Percentiles rank a stretch among this genome's conserved stretches.
Evolutionary conservation across 2,113 vertebrate genomes (phyloP).

Genomic region (Daubentonia madagascariensis): DNA sequence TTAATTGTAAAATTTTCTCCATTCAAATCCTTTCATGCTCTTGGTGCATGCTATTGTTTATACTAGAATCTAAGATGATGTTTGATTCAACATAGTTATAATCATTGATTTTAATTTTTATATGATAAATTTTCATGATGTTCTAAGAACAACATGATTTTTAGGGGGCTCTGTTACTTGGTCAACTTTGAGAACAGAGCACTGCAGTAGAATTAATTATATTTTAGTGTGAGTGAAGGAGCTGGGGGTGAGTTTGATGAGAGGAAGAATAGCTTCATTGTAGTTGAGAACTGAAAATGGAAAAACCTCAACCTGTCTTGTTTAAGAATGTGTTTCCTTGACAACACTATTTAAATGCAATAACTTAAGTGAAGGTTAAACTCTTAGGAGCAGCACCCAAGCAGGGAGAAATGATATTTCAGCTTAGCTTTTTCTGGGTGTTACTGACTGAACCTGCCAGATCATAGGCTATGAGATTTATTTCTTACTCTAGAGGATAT

Average conservation of each 20-base stretch:
- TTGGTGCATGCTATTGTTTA: not conserved
- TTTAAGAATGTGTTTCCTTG: constrained; percentile 50
- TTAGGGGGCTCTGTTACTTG: not conserved
- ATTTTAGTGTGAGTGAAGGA: not conserved
- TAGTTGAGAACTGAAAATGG: not conserved
- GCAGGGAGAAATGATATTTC: not conserved
- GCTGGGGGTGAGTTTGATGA: not conserved
- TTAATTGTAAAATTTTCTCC: not conserved
- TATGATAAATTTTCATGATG: not conserved
- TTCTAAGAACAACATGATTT: not conserved
- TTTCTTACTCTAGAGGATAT: constrained; percentile 46
- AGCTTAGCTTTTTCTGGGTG: not conserved
- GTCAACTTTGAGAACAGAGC: not conserved
- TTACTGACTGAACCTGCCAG: constrained; percentile 3
- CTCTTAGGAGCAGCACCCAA: not conserved
- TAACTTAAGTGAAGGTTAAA: not conserved
- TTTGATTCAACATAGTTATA: not conserved
- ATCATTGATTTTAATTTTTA: constrained; percentile 9
- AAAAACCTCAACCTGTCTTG: not conserved
- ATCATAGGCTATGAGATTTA: not conserved
- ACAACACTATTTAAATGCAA: not conserved
- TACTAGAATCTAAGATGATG: not conserved
- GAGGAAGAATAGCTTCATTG: constrained; percentile 7
- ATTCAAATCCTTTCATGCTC: not conserved
- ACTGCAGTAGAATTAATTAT: not conserved